Evolutionary conservation across 1,140 invertebrate genomes (phyloP).

Genomic region (Megalonaias nervosa): DNA sequence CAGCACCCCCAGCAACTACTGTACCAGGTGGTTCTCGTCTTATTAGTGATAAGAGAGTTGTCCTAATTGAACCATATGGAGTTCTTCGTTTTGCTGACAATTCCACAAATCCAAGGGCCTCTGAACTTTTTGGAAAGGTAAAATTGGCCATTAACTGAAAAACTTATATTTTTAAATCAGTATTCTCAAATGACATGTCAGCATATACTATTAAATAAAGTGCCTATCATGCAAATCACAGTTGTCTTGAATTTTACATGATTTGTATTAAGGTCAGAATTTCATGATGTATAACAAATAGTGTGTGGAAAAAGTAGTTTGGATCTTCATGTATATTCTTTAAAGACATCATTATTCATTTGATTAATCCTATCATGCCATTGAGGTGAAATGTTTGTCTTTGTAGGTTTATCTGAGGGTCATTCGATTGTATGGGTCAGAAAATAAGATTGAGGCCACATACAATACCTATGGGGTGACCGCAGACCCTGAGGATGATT

Average conservation of each 20-base stretch:
- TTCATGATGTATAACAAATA: too few relatives aligned
- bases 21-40: constrained; percentile 60
- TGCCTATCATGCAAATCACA: too few relatives aligned
- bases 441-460: constrained; percentile 53
- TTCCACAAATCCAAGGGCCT: constrained; percentile 49
- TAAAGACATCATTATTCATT: not conserved
- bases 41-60: constrained; percentile 26
- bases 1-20: constrained; percentile 51
- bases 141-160: not conserved
- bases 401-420: constrained; percentile 57
- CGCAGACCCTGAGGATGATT: constrained; percentile 53
- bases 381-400: not conserved
- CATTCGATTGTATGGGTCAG: constrained; percentile 60
- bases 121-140: constrained; percentile 60
- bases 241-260: too few relatives aligned
- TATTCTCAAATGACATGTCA: too few relatives aligned
- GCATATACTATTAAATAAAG: too few relatives aligned
- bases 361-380: not conserved
- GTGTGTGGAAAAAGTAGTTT: too few relatives aligned
- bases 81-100: constrained; percentile 60
- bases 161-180: too few relatives aligned
- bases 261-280: too few relatives aligned
- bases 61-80: constrained; percentile 61
- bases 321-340: too few relatives aligned
- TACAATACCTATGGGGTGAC: constrained; percentile 50